Evolutionary conservation across 2,888 invertebrate species (phyloP).

Genomic region (Myopa testacea): DNA sequence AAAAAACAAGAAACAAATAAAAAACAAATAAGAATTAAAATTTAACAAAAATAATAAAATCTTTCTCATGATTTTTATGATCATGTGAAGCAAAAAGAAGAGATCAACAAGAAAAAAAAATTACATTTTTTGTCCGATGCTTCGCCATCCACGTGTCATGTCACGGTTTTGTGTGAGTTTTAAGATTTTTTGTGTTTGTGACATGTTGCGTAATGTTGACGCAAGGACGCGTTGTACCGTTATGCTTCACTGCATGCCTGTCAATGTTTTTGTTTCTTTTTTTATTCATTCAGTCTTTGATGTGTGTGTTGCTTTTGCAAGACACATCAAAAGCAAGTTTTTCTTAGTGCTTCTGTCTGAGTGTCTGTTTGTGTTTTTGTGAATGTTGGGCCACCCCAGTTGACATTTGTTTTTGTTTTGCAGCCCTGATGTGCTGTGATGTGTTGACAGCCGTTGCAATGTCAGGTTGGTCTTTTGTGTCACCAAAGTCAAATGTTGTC

Average conservation of each 20-base stretch:
- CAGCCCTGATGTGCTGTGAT: neutral
- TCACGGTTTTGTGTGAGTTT: conserved; percentile 1
- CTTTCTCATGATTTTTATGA: neutral
- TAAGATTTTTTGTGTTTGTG: conserved; percentile 8
- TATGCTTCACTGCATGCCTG: conserved; percentile 14
- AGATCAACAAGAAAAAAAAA: neutral
- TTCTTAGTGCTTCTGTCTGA: neutral
- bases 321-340: neutral
- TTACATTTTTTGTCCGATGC: neutral
- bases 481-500: conserved; percentile 22
- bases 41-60: neutral
- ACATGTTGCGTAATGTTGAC: conserved; percentile 29
- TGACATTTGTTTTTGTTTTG: conserved; percentile 19
- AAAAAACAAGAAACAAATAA: neutral
- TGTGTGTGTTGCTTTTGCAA: neutral
- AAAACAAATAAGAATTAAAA: neutral
- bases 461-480: neutral
- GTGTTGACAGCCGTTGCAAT: conserved; percentile 18
- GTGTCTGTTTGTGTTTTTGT: neutral
- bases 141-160: neutral
- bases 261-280: conserved; percentile 13
- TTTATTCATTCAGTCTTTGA: neutral
- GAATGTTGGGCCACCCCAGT: neutral
- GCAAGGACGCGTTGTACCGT: conserved; percentile 25
- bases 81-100: neutral